A percentile compares a stretch with the other conserved stretches of the same genome.
Evolutionary conservation across 2,797 vertebrate genomes (phyloP).

Genomic region (Taeniopygia guttata): DNA sequence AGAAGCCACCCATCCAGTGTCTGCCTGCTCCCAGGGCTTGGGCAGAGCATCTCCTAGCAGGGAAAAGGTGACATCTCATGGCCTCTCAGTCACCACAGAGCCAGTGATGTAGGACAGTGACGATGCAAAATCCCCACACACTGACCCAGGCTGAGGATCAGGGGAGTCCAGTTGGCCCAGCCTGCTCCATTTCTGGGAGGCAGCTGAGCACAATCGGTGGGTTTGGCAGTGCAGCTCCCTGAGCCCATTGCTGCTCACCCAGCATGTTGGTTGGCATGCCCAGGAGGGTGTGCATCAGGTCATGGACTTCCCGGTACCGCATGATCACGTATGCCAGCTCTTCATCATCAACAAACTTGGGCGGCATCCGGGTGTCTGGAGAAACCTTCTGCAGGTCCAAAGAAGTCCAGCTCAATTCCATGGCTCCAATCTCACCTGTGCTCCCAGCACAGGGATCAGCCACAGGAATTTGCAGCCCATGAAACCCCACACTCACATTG

Average conservation of each 20-base stretch:
- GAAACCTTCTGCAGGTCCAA: conserved; percentile 84
- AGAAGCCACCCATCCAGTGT: not conserved
- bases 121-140: not conserved
- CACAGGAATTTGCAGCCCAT: not conserved
- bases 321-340: conserved; percentile 94
- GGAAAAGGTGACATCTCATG: not conserved
- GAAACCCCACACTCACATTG: conserved; percentile 80
- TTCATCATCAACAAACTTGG: conserved; percentile 91
- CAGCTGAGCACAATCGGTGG: fast-evolving
- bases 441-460: not conserved
- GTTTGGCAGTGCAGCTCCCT: not conserved
- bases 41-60: not conserved
- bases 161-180: fast-evolving
- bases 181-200: not conserved
- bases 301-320: conserved; percentile 93
- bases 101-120: not conserved
- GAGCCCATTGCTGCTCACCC: conserved; percentile 75
- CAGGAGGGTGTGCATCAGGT: conserved; percentile 91
- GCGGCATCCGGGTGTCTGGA: conserved; percentile 87
- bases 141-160: fast-evolving
- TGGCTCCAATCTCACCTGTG: not conserved
- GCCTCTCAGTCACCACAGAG: not conserved
- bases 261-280: conserved; percentile 97
- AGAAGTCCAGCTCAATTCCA: not conserved
- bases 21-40: not conserved